These are phyloP conservation scores for Salarias fasciatus DNA, from an alignment of 2,797 vertebrate genomes.

Conservation along the genomic window DNA sequence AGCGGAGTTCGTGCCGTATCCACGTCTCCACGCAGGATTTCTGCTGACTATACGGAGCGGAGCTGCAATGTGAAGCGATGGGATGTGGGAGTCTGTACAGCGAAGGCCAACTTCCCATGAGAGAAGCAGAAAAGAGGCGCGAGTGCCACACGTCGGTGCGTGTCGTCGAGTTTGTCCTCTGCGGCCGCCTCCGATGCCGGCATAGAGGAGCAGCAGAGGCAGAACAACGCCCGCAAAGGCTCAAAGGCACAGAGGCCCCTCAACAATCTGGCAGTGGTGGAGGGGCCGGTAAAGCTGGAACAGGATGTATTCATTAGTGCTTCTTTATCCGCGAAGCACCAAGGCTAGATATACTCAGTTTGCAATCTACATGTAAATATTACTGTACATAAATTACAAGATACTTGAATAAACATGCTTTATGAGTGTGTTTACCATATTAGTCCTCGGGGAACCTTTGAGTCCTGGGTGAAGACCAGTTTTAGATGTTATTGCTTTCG, in stretches of 20 bases:
- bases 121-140: too few relatives aligned
- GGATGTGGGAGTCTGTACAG: too few relatives aligned
- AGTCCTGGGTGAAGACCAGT: constrained; percentile 16
- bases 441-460: constrained; percentile 22
- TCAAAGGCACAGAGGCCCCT: constrained; percentile 24
- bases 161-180: too few relatives aligned
- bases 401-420: constrained; percentile 38
- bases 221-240: not conserved
- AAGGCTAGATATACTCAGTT: constrained; percentile 28
- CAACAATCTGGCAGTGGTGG: constrained; percentile 11
- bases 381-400: constrained; percentile 57
- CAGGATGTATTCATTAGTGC: constrained; percentile 41
- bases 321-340: constrained; percentile 37
- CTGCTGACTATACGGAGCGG: too few relatives aligned
- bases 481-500: constrained; percentile 26
- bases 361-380: constrained; percentile 43
- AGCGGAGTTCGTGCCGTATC: too few relatives aligned
- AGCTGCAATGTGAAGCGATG: too few relatives aligned
- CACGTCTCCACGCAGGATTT: too few relatives aligned
- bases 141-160: too few relatives aligned
- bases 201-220: too few relatives aligned
- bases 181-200: too few relatives aligned
- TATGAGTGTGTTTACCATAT: constrained; percentile 36
- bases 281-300: constrained; percentile 51
- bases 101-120: too few relatives aligned